Conservation (phyloP, 1,140 invertebrate genomes). For the Nilaparvata lugens region DNA sequence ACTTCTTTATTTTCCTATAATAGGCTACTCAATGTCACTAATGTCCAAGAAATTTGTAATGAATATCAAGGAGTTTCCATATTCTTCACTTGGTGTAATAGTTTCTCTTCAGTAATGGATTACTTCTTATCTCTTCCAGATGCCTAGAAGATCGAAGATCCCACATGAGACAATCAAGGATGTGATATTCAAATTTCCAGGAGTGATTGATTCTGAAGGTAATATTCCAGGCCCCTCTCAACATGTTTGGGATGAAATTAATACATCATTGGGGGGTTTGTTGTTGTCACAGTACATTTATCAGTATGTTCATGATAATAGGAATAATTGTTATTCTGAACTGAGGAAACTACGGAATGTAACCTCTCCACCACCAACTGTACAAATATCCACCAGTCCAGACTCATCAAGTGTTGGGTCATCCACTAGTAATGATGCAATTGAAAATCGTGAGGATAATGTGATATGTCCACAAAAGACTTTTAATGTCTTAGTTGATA, state of each 20-base stretch:
- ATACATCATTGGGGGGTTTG: not conserved
- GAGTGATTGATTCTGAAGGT: not conserved
- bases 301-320: constrained; percentile 4
- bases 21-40: no score
- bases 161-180: not conserved
- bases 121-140: constrained; percentile 4
- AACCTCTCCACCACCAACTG: no score
- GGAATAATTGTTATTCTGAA: not conserved
- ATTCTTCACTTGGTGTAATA: no score
- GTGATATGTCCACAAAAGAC: no score
- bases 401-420: not conserved
- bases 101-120: not conserved
- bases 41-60: no score
- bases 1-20: no score
- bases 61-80: no score
- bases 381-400: not conserved
- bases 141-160: not conserved
- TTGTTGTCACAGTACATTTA: constrained; percentile 1
- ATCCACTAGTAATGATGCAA: no score
- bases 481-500: no score
- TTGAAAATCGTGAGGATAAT: no score
- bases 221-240: not conserved
- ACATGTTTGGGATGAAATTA: not conserved
- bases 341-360: not conserved
- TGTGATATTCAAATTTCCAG: not conserved